phyloP scores from a whole-genome alignment of 2,888 invertebrate species.

The Sminthurinus aureus region DNA sequence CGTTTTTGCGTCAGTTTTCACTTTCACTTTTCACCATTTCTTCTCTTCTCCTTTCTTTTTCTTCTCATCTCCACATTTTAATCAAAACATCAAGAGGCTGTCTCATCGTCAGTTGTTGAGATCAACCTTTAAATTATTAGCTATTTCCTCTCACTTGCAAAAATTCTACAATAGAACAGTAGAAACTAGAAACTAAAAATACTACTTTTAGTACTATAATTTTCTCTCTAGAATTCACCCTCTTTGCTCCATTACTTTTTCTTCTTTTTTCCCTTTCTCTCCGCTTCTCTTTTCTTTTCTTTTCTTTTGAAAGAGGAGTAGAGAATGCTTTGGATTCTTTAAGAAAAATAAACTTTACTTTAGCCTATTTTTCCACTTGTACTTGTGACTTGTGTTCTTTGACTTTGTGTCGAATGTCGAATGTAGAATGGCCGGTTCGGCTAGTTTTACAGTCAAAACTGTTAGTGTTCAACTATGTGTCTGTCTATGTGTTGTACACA shows the following conservation, averaged over 20 bases:
- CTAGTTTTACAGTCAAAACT: background rate
- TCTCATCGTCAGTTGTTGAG: background rate
- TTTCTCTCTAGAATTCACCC: background rate
- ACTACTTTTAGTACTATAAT: background rate
- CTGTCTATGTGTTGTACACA: background rate
- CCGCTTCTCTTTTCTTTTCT: too few species aligned
- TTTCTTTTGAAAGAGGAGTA: too few species aligned
- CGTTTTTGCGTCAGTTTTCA: background rate
- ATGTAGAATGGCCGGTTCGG: background rate
- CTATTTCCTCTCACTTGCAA: background rate
- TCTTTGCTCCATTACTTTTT: background rate
- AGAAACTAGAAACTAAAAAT: too few species aligned
- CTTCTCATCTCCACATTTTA: slow-evolving; percentile 17
- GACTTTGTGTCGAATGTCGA: too few species aligned
- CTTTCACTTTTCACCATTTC: too few species aligned
- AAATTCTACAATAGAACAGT: background rate
- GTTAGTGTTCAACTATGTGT: background rate
- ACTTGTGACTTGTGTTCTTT: background rate
- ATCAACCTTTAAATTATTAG: slow-evolving; percentile 25
- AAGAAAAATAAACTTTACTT: too few species aligned
- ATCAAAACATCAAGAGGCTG: slow-evolving; percentile 28
- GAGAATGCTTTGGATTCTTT: too few species aligned
- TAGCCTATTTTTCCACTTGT: too few species aligned
- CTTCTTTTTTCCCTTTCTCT: background rate
- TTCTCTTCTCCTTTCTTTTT: background rate